Evolutionary conservation across 2,797 vertebrate species (phyloP), one percentile per base, ranked within the genome.

Genomic region (Eleutherodactylus coqui): DNA sequence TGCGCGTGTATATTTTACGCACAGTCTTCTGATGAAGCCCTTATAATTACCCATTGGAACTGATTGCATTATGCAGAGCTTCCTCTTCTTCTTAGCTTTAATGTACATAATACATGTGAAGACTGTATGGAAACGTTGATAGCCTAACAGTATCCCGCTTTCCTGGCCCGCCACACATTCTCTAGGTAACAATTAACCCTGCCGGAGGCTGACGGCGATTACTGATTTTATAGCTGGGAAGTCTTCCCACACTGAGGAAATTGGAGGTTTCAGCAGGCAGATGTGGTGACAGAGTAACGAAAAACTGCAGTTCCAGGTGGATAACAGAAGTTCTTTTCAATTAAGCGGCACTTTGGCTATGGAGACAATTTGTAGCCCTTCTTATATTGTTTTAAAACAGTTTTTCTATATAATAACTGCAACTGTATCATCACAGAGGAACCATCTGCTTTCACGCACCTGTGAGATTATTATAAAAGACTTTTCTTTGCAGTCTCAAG

Each of bases 381-480:
- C 7, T 1, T 53, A 5, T 89, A 45, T 84, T 79, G 79, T 64
- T 82, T 32, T 91, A 90, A 88, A 90, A 82, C 84, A 92, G 90
- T 90, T 89, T 64, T n/a, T 88, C 6, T 76, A 19, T 90, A 91
- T 38, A 45, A 27, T 77, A 58, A 21, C 19, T 16, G 86, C 80
- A 89, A 16, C 45, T 84, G 76, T 87, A 91, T 89, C 92, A 94
- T 95, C 91, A 91, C 93, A 92, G 91, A 93, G 88, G 87, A 77
- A 90, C 89, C 90, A 91, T 90, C 92, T 95, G 93, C 92, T 95
- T 92, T 92, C 79, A 89, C 89, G 89, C 90, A 89, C 13, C 45
- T 88, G 88, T 92, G 90, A 84, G 91, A 73, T 91, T 87, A 87
- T 92, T 92, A 94, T 89, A 93, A 94, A 92, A 90, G 90, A 93